Evolutionary conservation across 2,797 vertebrate genomes (phyloP), one percentile per base, ranked within the genome.

Genomic region (Acanthurus lineatus): DNA sequence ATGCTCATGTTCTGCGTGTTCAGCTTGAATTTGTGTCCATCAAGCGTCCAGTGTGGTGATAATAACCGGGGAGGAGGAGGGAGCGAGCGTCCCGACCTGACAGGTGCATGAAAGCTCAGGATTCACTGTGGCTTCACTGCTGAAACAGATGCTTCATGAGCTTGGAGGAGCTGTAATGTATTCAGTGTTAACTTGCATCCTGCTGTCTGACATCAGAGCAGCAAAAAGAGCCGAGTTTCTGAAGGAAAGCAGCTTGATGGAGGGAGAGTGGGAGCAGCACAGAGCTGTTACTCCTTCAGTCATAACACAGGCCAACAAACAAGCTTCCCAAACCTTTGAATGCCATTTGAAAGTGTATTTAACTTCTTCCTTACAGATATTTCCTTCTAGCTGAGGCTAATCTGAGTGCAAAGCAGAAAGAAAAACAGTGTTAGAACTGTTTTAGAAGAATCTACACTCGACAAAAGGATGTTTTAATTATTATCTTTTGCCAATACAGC

Each of bases 21-120:
- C 56, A 19, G 14, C 57, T 58, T 48, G 42, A 73, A 80, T 81
- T 75, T 59, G 74, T 75, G 69, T 74, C 52, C 58, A 74, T 62
- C 17, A 67, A 40, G 42, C 17, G 20, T 64, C 64, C 75, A 76
- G 53, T 68, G 63, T 86, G 14, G 9, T 69, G 17, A 42, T 68
- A 28, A 57, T 54, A 47, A 40, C 35, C 16, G 52, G 1, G 7
- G 38, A 51, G 47, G 35, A 44, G 65, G 59, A 57, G 59, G 68
- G 32, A 60, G 47, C 6, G 2, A 8, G 32, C 25, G 15, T 53
- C 32, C 59, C 28, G 9, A 38, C 25, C 10, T 67, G 53, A 81
- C 75, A 79, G 81, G 63, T 72, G 74, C 12, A 28, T 67, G 57
- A n/a, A 73, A 61, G 52, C 10, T 32, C 4, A 52, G 6, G 63